Base-by-base conservation (phyloP, 2,888 invertebrate species). In the Priocnemis perturbator region DNA sequence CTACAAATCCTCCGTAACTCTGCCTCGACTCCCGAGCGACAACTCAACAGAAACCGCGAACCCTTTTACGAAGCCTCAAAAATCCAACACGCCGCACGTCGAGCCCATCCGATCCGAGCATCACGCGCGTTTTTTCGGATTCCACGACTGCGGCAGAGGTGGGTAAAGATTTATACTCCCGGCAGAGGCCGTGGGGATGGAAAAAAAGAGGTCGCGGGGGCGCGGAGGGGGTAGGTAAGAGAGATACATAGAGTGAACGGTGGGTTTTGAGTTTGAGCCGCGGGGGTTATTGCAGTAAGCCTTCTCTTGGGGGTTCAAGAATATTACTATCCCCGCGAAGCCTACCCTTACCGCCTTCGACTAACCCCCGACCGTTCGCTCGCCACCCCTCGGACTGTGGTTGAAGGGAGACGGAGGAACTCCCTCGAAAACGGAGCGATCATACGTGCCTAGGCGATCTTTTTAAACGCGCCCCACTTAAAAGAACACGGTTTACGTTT, bases 401-500 rank as follows among this genome's bases (percentile, higher is more conserved):
- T 5, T 23, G 55, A 53, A 60, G 55, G 65, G 71, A 63, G 55
- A 44, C 23, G 70, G 69, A 63, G 65, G 26, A 71, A 64, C 71
- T 76, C 69, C 74, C 76, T 72, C 73, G 61, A 64, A 64, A 60
- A 56, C 77, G 77, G 68, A 77, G 76, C 82, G 83, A 86, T 85
- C 87, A 86, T 87, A 87, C 86, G 85, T 85, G 83, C 82, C 78
- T 76, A 81, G 84, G 80, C 85, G 87, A 86, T 87, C 86, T 88
- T 86, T 88, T 88, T 87, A 86, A 88, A 88, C 83, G 87, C 86
- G 83, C 84, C 85, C 86, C 88, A 86, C 88, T 88, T 88, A 88
- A 88, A 88, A 86, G 87, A 88, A 88, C 88, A 88, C 87, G 87
- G 85, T 88, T 89, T 88, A 88, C 87, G 88, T 88, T 89, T 89